A percentile compares a stretch with the other conserved stretches of the same genome.
phyloP scores from a whole-genome alignment of 2,888 invertebrate genomes.

The Harpalus rufipes region DNA sequence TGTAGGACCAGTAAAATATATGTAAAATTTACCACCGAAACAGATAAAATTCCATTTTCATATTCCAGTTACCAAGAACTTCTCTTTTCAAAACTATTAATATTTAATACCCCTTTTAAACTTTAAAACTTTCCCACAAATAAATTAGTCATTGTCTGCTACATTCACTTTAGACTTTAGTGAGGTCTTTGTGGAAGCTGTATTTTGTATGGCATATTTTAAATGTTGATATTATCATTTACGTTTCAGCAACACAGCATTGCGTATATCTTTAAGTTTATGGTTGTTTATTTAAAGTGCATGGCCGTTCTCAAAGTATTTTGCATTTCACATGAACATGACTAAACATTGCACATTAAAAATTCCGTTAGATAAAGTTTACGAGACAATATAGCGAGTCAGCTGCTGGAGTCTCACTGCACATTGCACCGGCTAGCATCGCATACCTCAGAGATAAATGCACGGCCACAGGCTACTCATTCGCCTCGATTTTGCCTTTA shows the following conservation, averaged over 20 bases:
- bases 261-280: conserved; percentile 41
- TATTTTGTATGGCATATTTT: conserved; percentile 1
- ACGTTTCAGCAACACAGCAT: conserved; percentile 25
- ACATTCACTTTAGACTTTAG: too few species aligned
- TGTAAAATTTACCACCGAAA: too few species aligned
- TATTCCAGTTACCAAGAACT: too few species aligned
- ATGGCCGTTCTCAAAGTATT: conserved; percentile 42
- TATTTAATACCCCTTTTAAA: too few species aligned
- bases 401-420: conserved; percentile 48
- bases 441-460: conserved; percentile 27
- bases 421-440: not conserved
- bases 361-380: conserved; percentile 57
- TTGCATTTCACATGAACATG: conserved; percentile 55
- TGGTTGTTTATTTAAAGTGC: conserved; percentile 44
- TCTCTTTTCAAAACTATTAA: too few species aligned
- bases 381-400: conserved; percentile 55
- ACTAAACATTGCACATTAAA: conserved; percentile 53
- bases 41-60: too few species aligned
- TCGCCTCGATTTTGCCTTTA: conserved; percentile 16
- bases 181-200: not conserved
- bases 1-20: too few species aligned
- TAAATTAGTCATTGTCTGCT: too few species aligned
- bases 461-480: not conserved
- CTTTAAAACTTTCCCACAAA: too few species aligned
- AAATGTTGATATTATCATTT: conserved; percentile 32